Evolutionary conservation across 2,113 vertebrate species (phyloP).

Genomic region (Heteronetta atricapilla): DNA sequence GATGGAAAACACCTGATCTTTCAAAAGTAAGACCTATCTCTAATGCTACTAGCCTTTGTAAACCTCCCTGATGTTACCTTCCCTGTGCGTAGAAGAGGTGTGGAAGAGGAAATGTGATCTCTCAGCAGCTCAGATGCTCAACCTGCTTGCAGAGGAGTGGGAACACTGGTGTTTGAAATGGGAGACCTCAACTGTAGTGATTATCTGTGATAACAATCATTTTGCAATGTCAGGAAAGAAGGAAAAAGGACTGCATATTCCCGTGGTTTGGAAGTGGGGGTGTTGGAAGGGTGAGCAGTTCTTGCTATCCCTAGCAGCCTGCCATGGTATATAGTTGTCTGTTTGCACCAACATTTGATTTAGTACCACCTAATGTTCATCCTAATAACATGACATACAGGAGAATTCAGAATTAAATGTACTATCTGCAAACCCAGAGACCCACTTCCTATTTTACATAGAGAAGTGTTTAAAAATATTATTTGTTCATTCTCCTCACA

Average conservation of each 20-base stretch:
- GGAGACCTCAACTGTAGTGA: not conserved
- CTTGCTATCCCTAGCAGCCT: not conserved
- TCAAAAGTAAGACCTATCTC: not conserved
- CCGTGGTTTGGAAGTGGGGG: not conserved
- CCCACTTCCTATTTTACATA: conserved; percentile 25
- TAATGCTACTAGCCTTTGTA: not conserved
- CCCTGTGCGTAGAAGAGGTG: not conserved
- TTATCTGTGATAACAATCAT: not conserved
- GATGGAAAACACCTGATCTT: not conserved
- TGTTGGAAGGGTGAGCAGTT: not conserved
- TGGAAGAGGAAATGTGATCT: not conserved
- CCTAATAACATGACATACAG: not conserved
- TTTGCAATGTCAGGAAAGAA: not conserved
- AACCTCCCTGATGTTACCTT: not conserved
- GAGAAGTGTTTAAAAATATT: not conserved
- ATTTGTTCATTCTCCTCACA: not conserved
- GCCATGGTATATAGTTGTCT: not conserved
- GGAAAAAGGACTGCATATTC: not conserved
- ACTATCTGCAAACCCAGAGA: conserved; percentile 40
- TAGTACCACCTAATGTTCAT: not conserved
- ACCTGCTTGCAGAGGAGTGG: not conserved
- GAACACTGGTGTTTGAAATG: not conserved
- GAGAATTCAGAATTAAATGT: not conserved
- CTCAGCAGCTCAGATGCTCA: not conserved
- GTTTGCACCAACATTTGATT: not conserved